phyloP scores from a whole-genome alignment of 2,888 invertebrate genomes.

The Peribatodes rhomboidaria region DNA sequence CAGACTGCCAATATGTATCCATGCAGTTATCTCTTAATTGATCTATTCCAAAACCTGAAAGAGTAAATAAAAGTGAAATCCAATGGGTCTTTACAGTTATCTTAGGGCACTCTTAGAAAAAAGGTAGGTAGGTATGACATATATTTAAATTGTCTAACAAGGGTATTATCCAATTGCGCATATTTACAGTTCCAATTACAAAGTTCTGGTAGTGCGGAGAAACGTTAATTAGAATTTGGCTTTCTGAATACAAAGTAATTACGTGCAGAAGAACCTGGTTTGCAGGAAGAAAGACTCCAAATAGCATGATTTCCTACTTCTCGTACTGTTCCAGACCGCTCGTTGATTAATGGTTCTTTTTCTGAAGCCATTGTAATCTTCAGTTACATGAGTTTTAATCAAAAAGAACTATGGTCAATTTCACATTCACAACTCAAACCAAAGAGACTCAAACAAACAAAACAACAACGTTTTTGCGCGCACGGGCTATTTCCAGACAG shows the following conservation, averaged over 20 bases:
- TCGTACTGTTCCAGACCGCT: slow-evolving; percentile 81
- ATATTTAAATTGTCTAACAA: background rate
- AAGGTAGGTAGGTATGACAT: background rate
- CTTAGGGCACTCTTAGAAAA: too few species aligned
- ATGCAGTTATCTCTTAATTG: slow-evolving; percentile 97
- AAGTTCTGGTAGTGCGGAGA: too few species aligned
- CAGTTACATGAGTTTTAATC: background rate
- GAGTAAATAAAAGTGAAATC: background rate
- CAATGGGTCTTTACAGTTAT: background rate
- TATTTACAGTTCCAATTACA: too few species aligned
- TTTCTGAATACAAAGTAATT: too few species aligned
- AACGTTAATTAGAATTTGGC: too few species aligned
- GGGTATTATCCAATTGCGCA: too few species aligned
- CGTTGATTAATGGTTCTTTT: slow-evolving; percentile 80
- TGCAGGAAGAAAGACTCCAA: slow-evolving; percentile 99
- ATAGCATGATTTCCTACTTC: slow-evolving; percentile 98
- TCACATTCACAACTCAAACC: too few species aligned
- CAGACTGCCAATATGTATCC: slow-evolving; percentile 99
- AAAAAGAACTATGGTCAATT: background rate
- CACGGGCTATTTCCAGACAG: too few species aligned
- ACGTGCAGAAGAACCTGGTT: slow-evolving; percentile 90
- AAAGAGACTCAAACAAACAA: too few species aligned
- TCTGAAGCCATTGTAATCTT: slow-evolving; percentile 69
- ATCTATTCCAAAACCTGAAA: slow-evolving; percentile 97
- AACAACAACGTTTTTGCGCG: background rate